These are phyloP conservation scores for Threskiornis aethiopicus DNA, from an alignment of 2,797 vertebrate species.

Conservation along the genomic window DNA sequence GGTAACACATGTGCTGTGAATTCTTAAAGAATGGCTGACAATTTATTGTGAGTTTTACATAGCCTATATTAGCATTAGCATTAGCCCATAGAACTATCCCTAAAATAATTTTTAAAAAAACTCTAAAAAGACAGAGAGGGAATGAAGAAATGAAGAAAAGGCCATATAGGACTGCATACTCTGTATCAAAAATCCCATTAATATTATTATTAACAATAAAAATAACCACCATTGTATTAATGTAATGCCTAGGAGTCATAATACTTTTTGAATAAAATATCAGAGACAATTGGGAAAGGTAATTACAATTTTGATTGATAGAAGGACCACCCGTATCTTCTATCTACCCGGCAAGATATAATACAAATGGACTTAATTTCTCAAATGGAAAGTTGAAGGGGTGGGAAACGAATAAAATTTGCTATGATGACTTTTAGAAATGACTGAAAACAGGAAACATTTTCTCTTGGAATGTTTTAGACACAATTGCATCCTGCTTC, in stretches of 20 bases:
- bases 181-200: not conserved
- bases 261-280: slow-evolving; percentile 39
- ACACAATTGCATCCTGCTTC: not conserved
- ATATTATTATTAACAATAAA: slow-evolving; percentile 38
- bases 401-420: not conserved
- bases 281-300: slow-evolving; percentile 29
- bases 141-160: not conserved
- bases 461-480: not conserved
- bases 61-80: not conserved
- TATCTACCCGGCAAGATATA: not conserved
- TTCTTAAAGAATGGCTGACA: slow-evolving; percentile 11
- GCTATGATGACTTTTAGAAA: not conserved
- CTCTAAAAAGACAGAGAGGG: not conserved
- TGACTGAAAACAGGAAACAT: not conserved
- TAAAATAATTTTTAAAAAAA: not conserved
- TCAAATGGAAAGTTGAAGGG: not conserved
- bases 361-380: slow-evolving; percentile 12
- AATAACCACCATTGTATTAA: slow-evolving; percentile 33
- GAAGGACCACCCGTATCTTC: slow-evolving; percentile 32
- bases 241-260: slow-evolving; percentile 15
- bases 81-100: not conserved
- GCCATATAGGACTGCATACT: not conserved
- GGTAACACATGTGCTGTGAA: slow-evolving; percentile 19
- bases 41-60: slow-evolving; percentile 1
- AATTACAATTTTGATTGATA: slow-evolving; percentile 54